Evolutionary conservation across 2,797 vertebrate genomes (phyloP), one percentile per base, ranked within the genome.

Genomic region (Ctenochaetus hawaiiensis): DNA sequence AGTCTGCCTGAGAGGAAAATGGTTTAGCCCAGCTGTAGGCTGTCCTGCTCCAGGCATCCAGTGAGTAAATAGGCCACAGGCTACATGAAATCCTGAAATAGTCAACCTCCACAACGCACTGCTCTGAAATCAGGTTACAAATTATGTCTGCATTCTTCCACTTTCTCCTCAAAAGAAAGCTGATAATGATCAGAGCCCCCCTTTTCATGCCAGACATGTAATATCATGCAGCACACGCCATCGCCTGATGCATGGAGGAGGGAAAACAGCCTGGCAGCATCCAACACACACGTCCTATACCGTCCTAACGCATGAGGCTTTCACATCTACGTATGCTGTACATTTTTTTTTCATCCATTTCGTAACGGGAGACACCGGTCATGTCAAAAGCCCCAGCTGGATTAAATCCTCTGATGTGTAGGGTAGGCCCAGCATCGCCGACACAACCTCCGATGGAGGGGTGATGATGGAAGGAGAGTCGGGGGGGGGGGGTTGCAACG

Each of bases 301-400:
- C 68, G 64, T 62, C 48, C 72, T 14, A 73, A 65, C 62, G 71
- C 84, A 76, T 75, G 45, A 71, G 72, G 54, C 75, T 41, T 13
- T 51, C 51, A 60, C 77, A 79, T 62, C 60, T 5, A 51, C 54
- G 66, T 75, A 75, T 84, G 79, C 81, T 90, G 86, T 92, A 41
- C 86, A 82, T 87, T 6, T 34, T 86, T 81, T 72, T 81, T 87
- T 87, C 89, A 85, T 83, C 78, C 79, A 87, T 94, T 94, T 94
- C 86, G 56, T 93, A 90, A 93, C 83, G 74, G 79, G 82, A 83
- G 82, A 82, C 87, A 87, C 81, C 73, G 88, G 82, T 91, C 85
- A 83, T 74, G 83, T 81, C 44, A 80, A 81, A 22, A 2, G 17
- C 77, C 22, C 41, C 65, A 49, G 75, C 77, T 86, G 88, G 84